Base-by-base conservation (phyloP, 2,888 invertebrate genomes). In the Argynnis bischoffii region DNA sequence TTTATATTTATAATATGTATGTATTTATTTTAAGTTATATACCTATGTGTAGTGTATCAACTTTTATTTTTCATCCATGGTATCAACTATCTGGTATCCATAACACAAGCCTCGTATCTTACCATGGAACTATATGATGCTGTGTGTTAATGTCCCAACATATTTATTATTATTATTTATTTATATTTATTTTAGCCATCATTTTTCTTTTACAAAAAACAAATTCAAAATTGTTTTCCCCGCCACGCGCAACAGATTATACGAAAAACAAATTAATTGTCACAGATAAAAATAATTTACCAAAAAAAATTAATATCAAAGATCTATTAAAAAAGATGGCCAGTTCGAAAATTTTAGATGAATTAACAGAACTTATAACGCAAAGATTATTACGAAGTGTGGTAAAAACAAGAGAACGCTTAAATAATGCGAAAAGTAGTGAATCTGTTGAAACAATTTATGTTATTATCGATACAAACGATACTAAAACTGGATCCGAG, bases 261-360 rank as follows among this genome's bases (percentile, higher is more conserved):
- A 63, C 1, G 8, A 8, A 14, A n/a, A 16, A 50, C 48, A 64
- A 50, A 41, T n/a, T 51, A 64, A 35, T 56, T 18, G 13, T n/a
- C 14, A 50, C 41, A 26, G 56, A 50, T 50, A 47, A 46, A 47
- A 47, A 6, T 8, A n/a, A 14, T 14, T 15, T 35, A 1, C 26
- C 47, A 15, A 55, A 21, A 18, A 56, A 55, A 50, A 3, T 64
- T n/a, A 64, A 56, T 50, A 11, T 64, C 50, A 41, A 50, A 41
- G 35, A 50, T 14, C 11, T 56, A 3, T 31, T 64, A 15, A 48
- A 51, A 18, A 64, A 51, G 21, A 55, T 64, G 13, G 16, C 56
- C 6, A 56, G 16, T 13, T 50, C 56, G 0, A 51, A 56, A 41
- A 21, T 64, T 2, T 35, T 64, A 6, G 64, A 64, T 21, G 55